Evolutionary conservation across 2,113 vertebrate species (phyloP), one percentile per base, ranked within the genome.

Genomic region (Turdus rufiventris): DNA sequence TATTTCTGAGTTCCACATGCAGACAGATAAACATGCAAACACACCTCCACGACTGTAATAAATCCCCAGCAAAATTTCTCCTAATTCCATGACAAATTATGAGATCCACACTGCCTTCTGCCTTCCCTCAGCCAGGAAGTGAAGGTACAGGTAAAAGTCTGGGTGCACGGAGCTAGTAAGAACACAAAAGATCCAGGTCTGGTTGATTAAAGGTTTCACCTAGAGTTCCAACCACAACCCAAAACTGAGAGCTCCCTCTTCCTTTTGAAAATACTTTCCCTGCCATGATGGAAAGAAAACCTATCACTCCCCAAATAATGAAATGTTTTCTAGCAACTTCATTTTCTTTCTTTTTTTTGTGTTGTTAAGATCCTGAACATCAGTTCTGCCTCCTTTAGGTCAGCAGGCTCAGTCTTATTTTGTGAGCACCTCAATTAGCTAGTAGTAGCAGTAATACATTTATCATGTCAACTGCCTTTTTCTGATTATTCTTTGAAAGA

Each of bases 361-460:
- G 15, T 54, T 93, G 21, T 38, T 66, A 77, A 77, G 33, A 75
- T 61, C 20, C 14, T 40, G 42, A 83, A 25, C 15, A 85, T 48
- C 54, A 82, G 23, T 73, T 94, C 71, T 70, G 50, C 42, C 36
- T 73, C 54, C 31, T 82, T 88, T 38, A 85, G 36, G 63, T 83
- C 78, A 88, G 50, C 67, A 88, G 26, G 14, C 31, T 88, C 25
- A 58, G 40, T 34, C 58, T 85, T 65, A 11, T 36, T 89, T 80
- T 66, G 8, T 6, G 13, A 79, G 34, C 62, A 79, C 20, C 14
- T 91, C 50, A 68, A 11, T 75, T 53, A 48, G 28, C 28, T 68
- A 34, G 45, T 56, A 43, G 13, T 21, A 45, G 48, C 34, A 54
- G 61, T 26, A 34, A 28, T 47, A 50, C 8, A 42, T 70, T 88